These are phyloP conservation scores for Crenuchus spilurus DNA, from an alignment of 2,797 vertebrate species.

Conservation along the genomic window DNA sequence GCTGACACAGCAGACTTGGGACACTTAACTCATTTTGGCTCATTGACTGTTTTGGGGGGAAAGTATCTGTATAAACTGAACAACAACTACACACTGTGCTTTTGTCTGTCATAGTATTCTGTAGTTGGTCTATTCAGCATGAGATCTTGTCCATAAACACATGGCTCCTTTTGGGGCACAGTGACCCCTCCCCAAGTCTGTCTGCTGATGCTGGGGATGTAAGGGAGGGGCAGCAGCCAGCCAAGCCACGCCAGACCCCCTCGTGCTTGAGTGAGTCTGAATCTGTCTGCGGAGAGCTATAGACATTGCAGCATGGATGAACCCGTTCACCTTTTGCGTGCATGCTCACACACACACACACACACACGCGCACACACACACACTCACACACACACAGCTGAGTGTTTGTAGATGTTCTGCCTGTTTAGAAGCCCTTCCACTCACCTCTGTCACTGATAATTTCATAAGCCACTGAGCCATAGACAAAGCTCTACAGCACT, in stretches of 20 bases:
- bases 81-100: too few relatives aligned
- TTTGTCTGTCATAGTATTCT: not conserved
- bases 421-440: slow-evolving; percentile 15
- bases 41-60: too few relatives aligned
- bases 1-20: too few relatives aligned
- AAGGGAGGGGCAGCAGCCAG: slow-evolving; percentile 27
- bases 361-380: slow-evolving; percentile 26
- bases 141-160: not conserved
- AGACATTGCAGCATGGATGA: slow-evolving; percentile 58
- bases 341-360: not conserved
- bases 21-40: too few relatives aligned
- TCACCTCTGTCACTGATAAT: slow-evolving; percentile 59
- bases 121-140: not conserved
- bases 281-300: slow-evolving; percentile 68
- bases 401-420: slow-evolving; percentile 3
- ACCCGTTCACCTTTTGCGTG: slow-evolving; percentile 50
- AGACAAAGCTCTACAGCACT: slow-evolving; percentile 11
- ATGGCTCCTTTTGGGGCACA: not conserved
- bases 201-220: not conserved
- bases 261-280: slow-evolving; percentile 75
- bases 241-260: slow-evolving; percentile 47
- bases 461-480: slow-evolving; percentile 54
- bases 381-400: slow-evolving; percentile 26
- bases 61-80: too few relatives aligned
- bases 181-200: not conserved